Percentiles rank a stretch among this genome's conserved stretches.
These are phyloP conservation scores for Zaprionus africanus DNA, from an alignment of 1,140 invertebrate species.

Conservation along the genomic window DNA sequence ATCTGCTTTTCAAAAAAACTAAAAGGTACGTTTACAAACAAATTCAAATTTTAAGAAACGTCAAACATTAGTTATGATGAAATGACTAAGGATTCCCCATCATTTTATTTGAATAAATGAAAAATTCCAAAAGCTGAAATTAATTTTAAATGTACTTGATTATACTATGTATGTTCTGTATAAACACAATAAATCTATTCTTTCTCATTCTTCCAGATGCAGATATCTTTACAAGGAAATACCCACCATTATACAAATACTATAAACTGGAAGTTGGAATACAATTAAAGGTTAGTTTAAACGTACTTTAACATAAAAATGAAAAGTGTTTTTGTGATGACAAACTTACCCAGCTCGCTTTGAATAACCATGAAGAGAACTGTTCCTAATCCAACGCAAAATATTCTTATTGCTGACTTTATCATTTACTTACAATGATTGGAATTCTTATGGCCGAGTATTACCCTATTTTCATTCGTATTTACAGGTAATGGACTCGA, in stretches of 20 bases:
- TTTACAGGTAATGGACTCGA: neutral
- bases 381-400: conserved; percentile 69
- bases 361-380: conserved; percentile 69
- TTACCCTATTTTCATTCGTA: neutral
- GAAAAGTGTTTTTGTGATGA: too few species aligned
- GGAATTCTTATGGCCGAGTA: neutral
- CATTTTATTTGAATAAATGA: neutral
- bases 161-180: too few species aligned
- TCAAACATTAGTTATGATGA: neutral
- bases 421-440: too few species aligned
- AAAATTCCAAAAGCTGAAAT: neutral
- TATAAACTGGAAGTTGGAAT: too few species aligned
- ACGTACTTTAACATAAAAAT: neutral
- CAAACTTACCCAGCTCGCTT: conserved; percentile 75
- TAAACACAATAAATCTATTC: too few species aligned
- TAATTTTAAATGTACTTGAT: neutral
- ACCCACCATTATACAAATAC: neutral
- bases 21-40: neutral
- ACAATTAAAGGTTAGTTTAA: neutral
- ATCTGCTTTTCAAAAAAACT: neutral
- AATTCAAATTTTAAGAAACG: neutral
- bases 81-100: neutral
- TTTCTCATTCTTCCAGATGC: too few species aligned
- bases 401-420: neutral
- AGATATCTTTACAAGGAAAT: too few species aligned